Percentiles rank a stretch among this genome's conserved stretches.
Conservation (phyloP, 2,888 invertebrate species). For the Parnassius orleans region DNA sequence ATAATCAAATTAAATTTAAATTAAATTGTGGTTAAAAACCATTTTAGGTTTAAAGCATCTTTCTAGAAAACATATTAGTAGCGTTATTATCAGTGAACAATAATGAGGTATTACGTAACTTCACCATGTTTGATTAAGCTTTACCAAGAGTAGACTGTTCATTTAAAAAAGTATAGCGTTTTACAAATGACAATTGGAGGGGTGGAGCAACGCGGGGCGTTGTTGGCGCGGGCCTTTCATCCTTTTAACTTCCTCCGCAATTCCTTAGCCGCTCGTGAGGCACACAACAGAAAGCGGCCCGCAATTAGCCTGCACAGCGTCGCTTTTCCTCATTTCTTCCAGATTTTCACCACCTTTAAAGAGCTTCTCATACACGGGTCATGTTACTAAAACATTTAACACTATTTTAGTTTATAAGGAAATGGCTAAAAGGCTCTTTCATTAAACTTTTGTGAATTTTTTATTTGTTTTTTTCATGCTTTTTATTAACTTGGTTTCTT, state of each 20-base stretch:
- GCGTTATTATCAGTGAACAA: too few species aligned
- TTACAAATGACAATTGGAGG: slow-evolving; percentile 43
- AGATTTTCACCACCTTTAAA: slow-evolving; percentile 9
- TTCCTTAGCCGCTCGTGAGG: slow-evolving; percentile 43
- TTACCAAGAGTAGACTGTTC: slow-evolving; percentile 31
- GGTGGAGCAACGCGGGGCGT: slow-evolving; percentile 30
- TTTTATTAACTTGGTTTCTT: too few species aligned
- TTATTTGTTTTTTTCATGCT: too few species aligned
- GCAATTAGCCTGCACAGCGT: slow-evolving; percentile 54
- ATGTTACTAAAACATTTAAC: neutral
- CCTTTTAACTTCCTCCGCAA: slow-evolving; percentile 54
- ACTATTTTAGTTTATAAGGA: neutral
- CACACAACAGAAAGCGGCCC: slow-evolving; percentile 53
- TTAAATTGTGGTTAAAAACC: too few species aligned
- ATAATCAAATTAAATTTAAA: too few species aligned
- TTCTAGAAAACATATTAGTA: too few species aligned
- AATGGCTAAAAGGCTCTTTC: too few species aligned
- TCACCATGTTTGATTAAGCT: too few species aligned
- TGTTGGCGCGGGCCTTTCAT: slow-evolving; percentile 48
- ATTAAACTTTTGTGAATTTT: too few species aligned
- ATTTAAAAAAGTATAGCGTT: slow-evolving; percentile 32
- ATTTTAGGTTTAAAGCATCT: too few species aligned
- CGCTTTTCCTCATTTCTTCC: neutral
- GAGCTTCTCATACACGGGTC: slow-evolving; percentile 10
- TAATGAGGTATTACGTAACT: too few species aligned